phyloP scores from a whole-genome alignment of 2,888 invertebrate species.

The Phlogophora meticulosa region DNA sequence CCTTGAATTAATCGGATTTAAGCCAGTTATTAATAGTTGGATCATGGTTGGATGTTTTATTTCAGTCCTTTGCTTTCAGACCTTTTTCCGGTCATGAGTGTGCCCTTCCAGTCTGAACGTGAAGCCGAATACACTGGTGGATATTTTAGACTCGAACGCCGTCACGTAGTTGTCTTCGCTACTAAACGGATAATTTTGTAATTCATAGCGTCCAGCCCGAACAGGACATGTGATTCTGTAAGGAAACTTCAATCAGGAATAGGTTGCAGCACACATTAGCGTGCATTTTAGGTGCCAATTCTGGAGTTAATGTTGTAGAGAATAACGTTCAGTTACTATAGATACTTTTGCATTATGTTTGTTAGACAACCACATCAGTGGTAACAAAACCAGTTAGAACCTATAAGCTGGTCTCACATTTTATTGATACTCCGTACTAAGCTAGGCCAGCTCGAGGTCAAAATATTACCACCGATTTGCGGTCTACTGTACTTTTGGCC shows the following conservation, averaged over 20 bases:
- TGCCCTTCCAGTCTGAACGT: slow-evolving; percentile 73
- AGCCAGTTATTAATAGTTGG: no score
- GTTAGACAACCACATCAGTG: no score
- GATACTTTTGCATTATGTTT: no score
- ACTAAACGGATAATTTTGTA: slow-evolving; percentile 74
- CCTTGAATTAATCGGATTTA: no score
- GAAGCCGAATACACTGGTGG: slow-evolving; percentile 81
- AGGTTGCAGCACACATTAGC: background rate
- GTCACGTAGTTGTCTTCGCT: slow-evolving; percentile 75
- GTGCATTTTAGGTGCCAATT: background rate
- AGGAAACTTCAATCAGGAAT: background rate
- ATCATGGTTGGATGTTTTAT: background rate
- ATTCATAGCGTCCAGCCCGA: slow-evolving; percentile 71
- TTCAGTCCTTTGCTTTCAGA: background rate
- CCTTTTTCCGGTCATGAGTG: slow-evolving; percentile 44
- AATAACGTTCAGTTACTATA: no score
- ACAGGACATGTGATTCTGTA: slow-evolving; percentile 77
- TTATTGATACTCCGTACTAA: no score
- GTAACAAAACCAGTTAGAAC: no score
- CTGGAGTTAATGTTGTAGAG: background rate
- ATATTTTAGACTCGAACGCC: slow-evolving; percentile 79
- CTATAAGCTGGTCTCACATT: no score
- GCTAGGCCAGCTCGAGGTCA: no score
- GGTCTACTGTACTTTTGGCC: no score
- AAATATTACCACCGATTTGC: no score